Percentiles rank a stretch among this genome's conserved stretches.
These are phyloP conservation scores for Sebastes aleutianus DNA, from an alignment of 2,797 vertebrate species.

Conservation along the genomic window DNA sequence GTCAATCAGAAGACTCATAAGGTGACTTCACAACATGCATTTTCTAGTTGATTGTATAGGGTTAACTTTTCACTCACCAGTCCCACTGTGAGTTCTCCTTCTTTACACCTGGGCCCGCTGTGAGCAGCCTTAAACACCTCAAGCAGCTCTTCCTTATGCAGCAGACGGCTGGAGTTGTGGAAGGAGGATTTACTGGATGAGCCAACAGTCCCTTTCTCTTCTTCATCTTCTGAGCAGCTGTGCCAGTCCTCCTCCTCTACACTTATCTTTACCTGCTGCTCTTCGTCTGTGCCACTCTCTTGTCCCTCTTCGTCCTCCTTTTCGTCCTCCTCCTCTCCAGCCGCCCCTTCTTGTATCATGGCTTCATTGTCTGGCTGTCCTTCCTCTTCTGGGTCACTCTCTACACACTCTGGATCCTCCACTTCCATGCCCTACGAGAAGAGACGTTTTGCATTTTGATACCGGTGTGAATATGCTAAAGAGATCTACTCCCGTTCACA, in stretches of 20 bases:
- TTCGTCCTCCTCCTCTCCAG: slow-evolving; percentile 15
- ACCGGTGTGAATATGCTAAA: not conserved
- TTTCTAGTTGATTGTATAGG: not conserved
- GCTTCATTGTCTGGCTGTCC: slow-evolving; percentile 31
- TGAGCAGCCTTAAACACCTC: slow-evolving; percentile 86
- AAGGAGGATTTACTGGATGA: slow-evolving; percentile 47
- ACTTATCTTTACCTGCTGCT: slow-evolving; percentile 73
- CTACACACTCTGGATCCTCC: slow-evolving; percentile 47
- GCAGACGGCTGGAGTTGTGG: slow-evolving; percentile 88
- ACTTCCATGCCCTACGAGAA: slow-evolving; percentile 76
- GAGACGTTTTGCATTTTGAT: not conserved
- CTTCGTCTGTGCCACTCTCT: slow-evolving; percentile 63
- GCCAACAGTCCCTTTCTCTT: slow-evolving; percentile 12
- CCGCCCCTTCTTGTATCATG: not conserved
- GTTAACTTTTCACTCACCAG: slow-evolving; percentile 80
- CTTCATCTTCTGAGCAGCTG: slow-evolving; percentile 81
- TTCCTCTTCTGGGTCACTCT: slow-evolving; percentile 71
- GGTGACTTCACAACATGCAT: not conserved
- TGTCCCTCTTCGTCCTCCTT: slow-evolving; percentile 55
- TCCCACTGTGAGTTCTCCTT: slow-evolving; percentile 91
- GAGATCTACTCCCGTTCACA: not conserved
- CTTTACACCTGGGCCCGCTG: slow-evolving; percentile 81
- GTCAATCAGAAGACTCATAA: not conserved
- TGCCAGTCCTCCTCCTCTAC: slow-evolving; percentile 77
- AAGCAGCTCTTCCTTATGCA: slow-evolving; percentile 89